Evolutionary conservation across 1,140 invertebrate genomes (phyloP).

Genomic region (Hylyphantes graminicola): DNA sequence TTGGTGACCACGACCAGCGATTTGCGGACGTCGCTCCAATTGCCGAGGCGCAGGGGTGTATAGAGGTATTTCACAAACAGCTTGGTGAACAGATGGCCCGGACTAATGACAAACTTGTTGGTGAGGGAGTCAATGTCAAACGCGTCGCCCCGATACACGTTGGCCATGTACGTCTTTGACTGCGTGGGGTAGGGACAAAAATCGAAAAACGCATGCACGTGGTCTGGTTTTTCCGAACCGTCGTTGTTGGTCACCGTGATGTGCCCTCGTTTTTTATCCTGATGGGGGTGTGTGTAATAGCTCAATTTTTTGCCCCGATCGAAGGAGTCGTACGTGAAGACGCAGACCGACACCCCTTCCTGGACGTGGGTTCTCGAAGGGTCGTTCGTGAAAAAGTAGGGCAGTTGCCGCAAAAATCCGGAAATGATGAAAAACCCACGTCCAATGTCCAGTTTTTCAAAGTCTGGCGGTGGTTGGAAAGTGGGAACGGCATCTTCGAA

Average conservation of each 20-base stretch:
- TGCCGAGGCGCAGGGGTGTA: not conserved
- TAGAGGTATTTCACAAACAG: conserved; percentile 4
- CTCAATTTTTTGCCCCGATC: conserved; percentile 3
- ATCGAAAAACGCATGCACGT: not conserved
- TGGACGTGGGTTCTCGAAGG: conserved; percentile 1
- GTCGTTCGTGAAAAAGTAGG: conserved; percentile 26
- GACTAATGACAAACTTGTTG: conserved; percentile 20
- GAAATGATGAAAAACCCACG: not conserved
- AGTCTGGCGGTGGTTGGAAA: not conserved
- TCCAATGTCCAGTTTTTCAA: not conserved
- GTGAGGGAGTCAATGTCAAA: conserved; percentile 16
- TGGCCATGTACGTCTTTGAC: not conserved
- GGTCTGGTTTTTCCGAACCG: not conserved
- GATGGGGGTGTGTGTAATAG: not conserved
- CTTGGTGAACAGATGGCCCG: not conserved
- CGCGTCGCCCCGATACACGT: not conserved
- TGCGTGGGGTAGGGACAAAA: not conserved
- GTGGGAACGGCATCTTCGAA: not conserved
- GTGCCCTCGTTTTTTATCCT: not conserved
- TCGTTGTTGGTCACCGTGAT: not conserved
- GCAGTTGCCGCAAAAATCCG: too few relatives aligned
- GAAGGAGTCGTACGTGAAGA: conserved; percentile 1
- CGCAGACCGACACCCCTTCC: not conserved
- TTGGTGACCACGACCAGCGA: not conserved
- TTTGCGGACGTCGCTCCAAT: not conserved